Evolutionary conservation across 2,888 invertebrate genomes (phyloP), one percentile per base, ranked within the genome.

Genomic region (Hoplodrina ambigua): DNA sequence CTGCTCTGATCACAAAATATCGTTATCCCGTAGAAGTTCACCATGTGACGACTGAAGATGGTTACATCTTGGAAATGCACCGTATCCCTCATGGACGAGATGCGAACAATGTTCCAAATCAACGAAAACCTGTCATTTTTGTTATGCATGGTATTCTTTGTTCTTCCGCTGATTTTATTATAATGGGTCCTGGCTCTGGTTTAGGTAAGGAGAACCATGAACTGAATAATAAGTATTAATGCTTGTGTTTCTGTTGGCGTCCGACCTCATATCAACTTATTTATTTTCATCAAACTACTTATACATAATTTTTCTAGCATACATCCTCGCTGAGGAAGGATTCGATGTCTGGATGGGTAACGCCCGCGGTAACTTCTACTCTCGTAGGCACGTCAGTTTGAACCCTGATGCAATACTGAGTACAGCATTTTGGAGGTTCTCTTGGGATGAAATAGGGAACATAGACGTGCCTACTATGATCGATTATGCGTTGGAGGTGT

Each of bases 311-410:
- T 78, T 69, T 88, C 84, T 82, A 96, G 96, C 85, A 25, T 96
- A 96, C 83, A 87, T 96, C n/a, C 90, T 98, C 7, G 97, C 97
- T 4, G 97, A 98, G 82, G 93, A 94, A 83, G 97, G 97, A n/a
- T 98, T 96, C 82, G 98, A 98, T 78, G 97, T 98, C 0, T 99
- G 98, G 98, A 92, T 98, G 93, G 97, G 98, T 0, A 98, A 98
- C 88, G 96, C 96, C 17, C 96, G 98, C 6, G 98, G 98, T 11
- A 98, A 97, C 86, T 95, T 93, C 41, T 97, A 97, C 87, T 96
- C 97, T 1, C 94, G 96, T 17, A 92, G 88, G 6, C 98, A 98
- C 85, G 81, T 88, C 0, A 89, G 90, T 0, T 82, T 95, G 86
- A 90, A 95, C 69, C 94, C 96, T 0, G 89, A 90, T 13, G 86